Percentiles rank a stretch among this genome's conserved stretches.
Conservation (phyloP, 2,888 invertebrate genomes). For the Seira sanloemensis region DNA sequence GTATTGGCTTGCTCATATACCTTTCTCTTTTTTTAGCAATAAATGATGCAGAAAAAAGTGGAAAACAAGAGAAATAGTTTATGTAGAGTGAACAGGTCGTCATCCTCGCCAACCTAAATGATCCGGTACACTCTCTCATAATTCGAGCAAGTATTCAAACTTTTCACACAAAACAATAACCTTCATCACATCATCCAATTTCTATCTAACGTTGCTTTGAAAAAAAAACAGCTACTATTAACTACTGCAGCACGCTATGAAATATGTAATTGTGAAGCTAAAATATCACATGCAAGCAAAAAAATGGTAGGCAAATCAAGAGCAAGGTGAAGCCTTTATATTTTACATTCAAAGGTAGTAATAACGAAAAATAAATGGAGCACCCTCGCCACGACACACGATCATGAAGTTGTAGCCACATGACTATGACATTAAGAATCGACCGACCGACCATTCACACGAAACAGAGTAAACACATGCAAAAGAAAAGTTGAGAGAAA, state of each 20-base stretch:
- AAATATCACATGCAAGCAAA: neutral
- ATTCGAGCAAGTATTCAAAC: neutral
- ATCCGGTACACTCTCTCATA: no score
- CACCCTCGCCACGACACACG: neutral
- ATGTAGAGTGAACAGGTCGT: neutral
- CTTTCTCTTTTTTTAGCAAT: neutral
- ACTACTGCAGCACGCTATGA: neutral
- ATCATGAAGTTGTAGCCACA: neutral
- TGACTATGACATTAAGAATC: neutral
- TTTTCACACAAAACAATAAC: neutral
- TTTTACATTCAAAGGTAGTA: neutral
- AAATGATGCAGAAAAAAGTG: neutral
- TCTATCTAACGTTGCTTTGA: neutral
- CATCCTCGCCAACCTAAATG: neutral
- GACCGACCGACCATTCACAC: neutral
- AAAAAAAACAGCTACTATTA: neutral
- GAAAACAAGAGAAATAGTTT: neutral
- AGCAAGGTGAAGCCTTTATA: neutral
- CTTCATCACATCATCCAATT: neutral
- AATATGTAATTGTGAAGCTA: no score
- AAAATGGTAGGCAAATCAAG: neutral
- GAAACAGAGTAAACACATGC: neutral
- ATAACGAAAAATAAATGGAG: neutral
- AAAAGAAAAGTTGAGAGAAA: no score
- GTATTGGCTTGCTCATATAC: no score